These are phyloP conservation scores for Drosophila kikkawai DNA, from an alignment of 1,140 invertebrate species.

Conservation along the genomic window DNA sequence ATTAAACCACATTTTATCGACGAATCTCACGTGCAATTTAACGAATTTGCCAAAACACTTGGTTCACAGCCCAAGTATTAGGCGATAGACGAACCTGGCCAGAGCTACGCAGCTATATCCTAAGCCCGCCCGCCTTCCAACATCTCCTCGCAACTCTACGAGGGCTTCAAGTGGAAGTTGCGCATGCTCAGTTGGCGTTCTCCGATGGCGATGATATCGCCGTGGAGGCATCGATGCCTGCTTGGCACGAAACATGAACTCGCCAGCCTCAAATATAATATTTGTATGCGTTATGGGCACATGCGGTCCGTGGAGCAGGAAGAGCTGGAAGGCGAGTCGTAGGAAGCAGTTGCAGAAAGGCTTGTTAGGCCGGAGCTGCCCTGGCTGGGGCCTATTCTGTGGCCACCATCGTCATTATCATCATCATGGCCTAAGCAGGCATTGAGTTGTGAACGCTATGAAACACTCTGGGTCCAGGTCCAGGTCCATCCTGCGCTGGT, in stretches of 20 bases:
- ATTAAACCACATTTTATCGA: conserved; percentile 44
- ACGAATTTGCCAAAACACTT: conserved; percentile 69
- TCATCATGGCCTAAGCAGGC: conserved; percentile 59
- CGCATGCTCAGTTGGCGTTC: conserved; percentile 69
- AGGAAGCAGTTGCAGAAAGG: conserved; percentile 75
- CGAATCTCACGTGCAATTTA: conserved; percentile 68
- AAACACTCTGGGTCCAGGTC: conserved; percentile 14
- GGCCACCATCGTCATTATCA: conserved; percentile 16
- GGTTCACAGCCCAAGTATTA: not conserved
- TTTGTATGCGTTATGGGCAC: conserved; percentile 72
- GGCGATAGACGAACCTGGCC: conserved; percentile 34
- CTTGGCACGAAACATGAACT: conserved; percentile 68
- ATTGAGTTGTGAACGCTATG: conserved; percentile 72
- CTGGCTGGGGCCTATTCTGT: conserved; percentile 4
- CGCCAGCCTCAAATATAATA: conserved; percentile 64
- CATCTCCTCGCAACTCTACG: conserved; percentile 8
- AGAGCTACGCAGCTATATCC: conserved; percentile 42
- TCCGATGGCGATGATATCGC: conserved; percentile 57
- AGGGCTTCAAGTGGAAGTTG: conserved; percentile 35
- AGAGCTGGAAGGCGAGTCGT: conserved; percentile 3
- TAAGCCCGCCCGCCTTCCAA: conserved; percentile 1
- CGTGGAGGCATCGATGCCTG: conserved; percentile 59
- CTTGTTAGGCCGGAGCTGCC: conserved; percentile 54
- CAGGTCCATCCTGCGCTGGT: not conserved
- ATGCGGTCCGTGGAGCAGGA: conserved; percentile 8